phyloP scores from a whole-genome alignment of 2,113 vertebrate species.

The Tragelaphus scriptus region DNA sequence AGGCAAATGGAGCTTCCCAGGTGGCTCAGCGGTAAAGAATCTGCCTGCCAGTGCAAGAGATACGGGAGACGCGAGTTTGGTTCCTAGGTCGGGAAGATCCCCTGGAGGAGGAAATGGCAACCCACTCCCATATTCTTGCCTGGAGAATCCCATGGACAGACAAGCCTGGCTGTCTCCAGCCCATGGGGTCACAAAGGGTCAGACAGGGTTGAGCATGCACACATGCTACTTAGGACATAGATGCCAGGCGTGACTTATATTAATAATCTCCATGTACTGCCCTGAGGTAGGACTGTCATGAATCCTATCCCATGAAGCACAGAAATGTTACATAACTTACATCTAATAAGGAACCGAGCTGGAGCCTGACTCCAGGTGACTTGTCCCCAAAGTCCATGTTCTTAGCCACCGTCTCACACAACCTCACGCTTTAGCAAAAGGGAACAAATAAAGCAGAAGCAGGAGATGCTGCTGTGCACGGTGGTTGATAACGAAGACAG shows the following conservation, averaged over 20 bases:
- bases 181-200: background rate
- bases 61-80: background rate
- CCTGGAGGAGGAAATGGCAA: background rate
- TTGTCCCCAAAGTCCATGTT: background rate
- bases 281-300: background rate
- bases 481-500: background rate
- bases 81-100: background rate
- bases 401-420: background rate
- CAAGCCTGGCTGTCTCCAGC: background rate
- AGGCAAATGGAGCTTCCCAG: background rate
- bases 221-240: background rate
- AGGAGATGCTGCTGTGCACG: rapidly evolving
- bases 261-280: background rate
- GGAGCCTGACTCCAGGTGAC: background rate
- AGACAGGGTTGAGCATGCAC: background rate
- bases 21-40: background rate
- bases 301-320: background rate
- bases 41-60: background rate
- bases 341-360: background rate
- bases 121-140: background rate
- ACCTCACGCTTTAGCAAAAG: background rate
- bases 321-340: background rate
- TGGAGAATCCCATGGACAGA: background rate
- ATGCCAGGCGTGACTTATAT: background rate
- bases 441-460: background rate